Percentiles rank a stretch among this genome's conserved stretches.
Evolutionary conservation across 2,113 vertebrate species (phyloP).

Genomic region (Crotalus helleri): DNA sequence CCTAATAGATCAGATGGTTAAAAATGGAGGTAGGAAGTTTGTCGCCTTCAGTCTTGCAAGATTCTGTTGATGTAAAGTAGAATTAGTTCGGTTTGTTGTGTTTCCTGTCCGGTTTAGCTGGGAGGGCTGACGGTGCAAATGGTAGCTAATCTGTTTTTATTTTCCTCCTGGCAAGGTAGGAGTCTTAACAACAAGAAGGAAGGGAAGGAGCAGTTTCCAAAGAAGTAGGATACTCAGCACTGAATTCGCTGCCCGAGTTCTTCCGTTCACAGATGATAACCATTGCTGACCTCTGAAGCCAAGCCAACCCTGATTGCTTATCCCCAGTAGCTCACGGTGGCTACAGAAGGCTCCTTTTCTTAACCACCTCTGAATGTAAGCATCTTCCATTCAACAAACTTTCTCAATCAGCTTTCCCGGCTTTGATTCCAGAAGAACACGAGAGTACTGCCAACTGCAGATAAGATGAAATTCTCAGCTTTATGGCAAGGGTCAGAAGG

Average conservation of each 20-base stretch:
- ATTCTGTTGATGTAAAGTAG: no score
- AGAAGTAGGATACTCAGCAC: not conserved
- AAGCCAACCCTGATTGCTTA: no score
- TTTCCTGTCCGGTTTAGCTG: not conserved
- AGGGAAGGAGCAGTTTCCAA: not conserved
- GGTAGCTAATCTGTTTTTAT: not conserved
- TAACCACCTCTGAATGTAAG: not conserved
- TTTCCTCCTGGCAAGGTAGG: not conserved
- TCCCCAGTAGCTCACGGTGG: not conserved
- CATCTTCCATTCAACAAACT: not conserved
- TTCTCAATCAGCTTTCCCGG: not conserved
- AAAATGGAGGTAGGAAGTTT: no score
- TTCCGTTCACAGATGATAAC: not conserved
- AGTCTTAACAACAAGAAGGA: not conserved
- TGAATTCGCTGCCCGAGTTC: no score
- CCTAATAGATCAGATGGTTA: no score
- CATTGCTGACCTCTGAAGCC: not conserved
- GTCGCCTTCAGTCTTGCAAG: no score
- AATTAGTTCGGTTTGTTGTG: no score
- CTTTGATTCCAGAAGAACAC: conserved; percentile 3
- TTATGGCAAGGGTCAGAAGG: not conserved
- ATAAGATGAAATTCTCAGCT: not conserved
- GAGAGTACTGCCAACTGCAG: not conserved
- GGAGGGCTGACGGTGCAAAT: not conserved
- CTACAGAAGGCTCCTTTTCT: not conserved